These are phyloP conservation scores for Hystrix cristata DNA, from an alignment of 2,113 vertebrate genomes.

Conservation along the genomic window DNA sequence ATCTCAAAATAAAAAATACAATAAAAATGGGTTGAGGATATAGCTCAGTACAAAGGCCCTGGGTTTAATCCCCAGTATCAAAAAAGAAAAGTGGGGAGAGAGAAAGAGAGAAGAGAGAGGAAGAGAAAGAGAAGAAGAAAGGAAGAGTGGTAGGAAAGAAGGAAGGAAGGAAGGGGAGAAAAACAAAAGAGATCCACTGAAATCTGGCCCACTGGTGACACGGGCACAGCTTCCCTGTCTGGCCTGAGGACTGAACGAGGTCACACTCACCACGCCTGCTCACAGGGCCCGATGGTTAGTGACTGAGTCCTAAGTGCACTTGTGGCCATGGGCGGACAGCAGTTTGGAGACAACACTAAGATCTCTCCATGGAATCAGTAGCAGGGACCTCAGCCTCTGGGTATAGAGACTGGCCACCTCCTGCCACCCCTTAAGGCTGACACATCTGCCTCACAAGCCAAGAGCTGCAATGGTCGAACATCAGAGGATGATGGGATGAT, in stretches of 20 bases:
- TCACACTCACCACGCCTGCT: too few species aligned
- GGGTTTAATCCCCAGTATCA: neutral
- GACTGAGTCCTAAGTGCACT: neutral
- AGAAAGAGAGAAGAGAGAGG: neutral
- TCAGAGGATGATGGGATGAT: neutral
- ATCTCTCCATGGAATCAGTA: neutral
- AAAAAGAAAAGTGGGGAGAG: neutral
- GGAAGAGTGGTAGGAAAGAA: neutral
- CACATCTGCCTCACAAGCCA: neutral
- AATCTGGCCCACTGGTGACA: neutral
- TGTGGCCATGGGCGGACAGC: rapidly evolving
- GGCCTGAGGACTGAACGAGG: neutral
- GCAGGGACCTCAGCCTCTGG: neutral
- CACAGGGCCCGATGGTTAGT: too few species aligned
- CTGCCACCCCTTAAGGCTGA: neutral
- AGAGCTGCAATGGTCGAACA: neutral
- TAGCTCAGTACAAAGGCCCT: neutral
- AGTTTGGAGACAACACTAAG: neutral
- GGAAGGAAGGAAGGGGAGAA: neutral
- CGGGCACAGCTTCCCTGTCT: neutral
- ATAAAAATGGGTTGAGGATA: neutral
- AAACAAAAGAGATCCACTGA: too few species aligned
- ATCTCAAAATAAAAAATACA: neutral
- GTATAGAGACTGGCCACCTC: neutral
- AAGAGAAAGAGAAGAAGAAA: neutral